Evolutionary conservation across 1,140 invertebrate genomes (phyloP), one percentile per base, ranked within the genome.

Genomic region (Stegodyphus mimosarum): DNA sequence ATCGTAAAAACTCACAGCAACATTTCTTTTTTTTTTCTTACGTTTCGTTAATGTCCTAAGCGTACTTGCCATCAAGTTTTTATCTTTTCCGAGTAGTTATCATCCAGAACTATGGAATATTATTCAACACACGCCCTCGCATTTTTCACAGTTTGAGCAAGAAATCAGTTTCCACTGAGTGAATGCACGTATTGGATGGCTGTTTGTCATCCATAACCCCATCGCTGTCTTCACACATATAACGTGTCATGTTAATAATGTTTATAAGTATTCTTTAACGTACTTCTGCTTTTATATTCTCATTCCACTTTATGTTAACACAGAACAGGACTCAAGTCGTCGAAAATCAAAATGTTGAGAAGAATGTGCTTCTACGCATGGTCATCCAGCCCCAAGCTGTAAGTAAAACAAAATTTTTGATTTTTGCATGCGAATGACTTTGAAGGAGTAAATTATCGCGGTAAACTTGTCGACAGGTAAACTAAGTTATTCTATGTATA

Each of bases 331-430:
- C 50, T 52, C 60, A 75, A 69, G 55, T 83, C n/a, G 72, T 75
- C 15, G 70, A 74, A 67, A 67, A 67, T 67, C 60, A 75, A 48
- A 53, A 70, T 7, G 71, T 75, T 6, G 80, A 83, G 80, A 49
- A 66, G 52, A 75, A 83, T 69, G 80, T 83, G 17, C 80, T 83
- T 74, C 72, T 83, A 52, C 80, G 80, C 17, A 83, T 83, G 80
- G 49, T 75, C 18, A 18, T 75, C 64, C 70, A 50, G 7, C 72
- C 72, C n/a, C 63, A 67, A 83, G 49, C 55, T 83, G 80, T 83
- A 83, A 83, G 80, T 83, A 83, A 69, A 83, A 83, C 53, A 83
- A 67, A 48, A 48, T 53, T 67, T 83, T 63, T 67, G 33, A 53
- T 74, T 83, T 83, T 70, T 10, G 55, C 55, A n/a, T 13, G n/a